phyloP scores from a whole-genome alignment of 2,797 vertebrate species.

The Clarias fuscus region DNA sequence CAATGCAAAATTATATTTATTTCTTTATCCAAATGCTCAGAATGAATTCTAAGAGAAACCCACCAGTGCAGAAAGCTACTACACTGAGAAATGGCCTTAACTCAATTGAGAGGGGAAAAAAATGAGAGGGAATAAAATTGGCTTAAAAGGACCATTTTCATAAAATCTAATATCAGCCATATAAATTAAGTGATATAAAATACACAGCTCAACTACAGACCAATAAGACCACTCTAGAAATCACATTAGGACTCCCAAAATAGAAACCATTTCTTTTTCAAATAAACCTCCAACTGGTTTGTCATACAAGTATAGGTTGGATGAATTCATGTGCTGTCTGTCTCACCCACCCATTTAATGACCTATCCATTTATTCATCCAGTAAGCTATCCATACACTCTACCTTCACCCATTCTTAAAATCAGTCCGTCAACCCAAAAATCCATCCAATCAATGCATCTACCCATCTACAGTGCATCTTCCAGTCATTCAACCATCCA shows the following conservation, averaged over 20 bases:
- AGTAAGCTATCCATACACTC: neutral
- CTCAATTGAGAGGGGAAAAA: neutral
- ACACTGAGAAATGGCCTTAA: constrained; percentile 6
- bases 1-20: neutral
- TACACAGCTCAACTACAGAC: neutral
- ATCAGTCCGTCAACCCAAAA: neutral
- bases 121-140: neutral
- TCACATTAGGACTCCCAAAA: neutral
- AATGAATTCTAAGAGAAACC: neutral
- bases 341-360: neutral
- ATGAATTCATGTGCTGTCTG: neutral
- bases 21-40: constrained; percentile 1
- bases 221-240: neutral
- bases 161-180: constrained; percentile 23
- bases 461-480: neutral
- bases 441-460: neutral
- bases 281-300: neutral
- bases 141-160: constrained; percentile 20
- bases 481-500: neutral
- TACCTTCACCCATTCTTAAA: neutral
- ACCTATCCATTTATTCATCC: neutral
- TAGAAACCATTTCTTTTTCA: neutral
- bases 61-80: neutral
- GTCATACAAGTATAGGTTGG: neutral
- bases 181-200: constrained; percentile 17